These are phyloP conservation scores for Epizoanthus scotinus DNA, from an alignment of 92 coral and sea anemone species.

Conservation along the genomic window DNA sequence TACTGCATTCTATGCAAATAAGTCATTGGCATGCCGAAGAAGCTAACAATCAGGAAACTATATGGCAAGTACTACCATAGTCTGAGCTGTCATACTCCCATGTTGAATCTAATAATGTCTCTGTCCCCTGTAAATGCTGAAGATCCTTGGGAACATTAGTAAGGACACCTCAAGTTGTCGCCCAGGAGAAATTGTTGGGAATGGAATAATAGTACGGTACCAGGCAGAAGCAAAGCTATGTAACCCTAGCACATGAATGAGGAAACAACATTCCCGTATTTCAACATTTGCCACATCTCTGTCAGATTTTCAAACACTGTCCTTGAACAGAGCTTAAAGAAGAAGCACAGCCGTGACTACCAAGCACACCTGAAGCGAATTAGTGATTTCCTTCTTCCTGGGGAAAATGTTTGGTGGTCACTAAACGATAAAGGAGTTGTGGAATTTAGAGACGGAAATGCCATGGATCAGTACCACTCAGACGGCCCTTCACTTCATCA, in stretches of 20 bases:
- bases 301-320: slow-evolving; percentile 47
- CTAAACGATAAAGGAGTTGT: too few relatives aligned
- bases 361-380: slow-evolving; percentile 50
- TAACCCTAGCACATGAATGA: neutral
- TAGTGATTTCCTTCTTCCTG: slow-evolving; percentile 41
- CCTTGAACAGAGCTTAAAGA: slow-evolving; percentile 16
- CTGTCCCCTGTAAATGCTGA: slow-evolving; percentile 34
- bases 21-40: slow-evolving; percentile 35
- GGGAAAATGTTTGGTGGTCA: slow-evolving; percentile 62
- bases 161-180: slow-evolving; percentile 41
- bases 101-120: slow-evolving; percentile 27
- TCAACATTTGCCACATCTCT: slow-evolving; percentile 47
- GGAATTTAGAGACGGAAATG: too few relatives aligned
- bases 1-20: slow-evolving; percentile 35
- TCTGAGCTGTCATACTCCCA: slow-evolving; percentile 37
- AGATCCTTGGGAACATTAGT: slow-evolving; percentile 29
- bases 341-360: slow-evolving; percentile 28
- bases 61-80: slow-evolving; percentile 49
- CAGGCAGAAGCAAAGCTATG: slow-evolving; percentile 36
- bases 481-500: too few relatives aligned
- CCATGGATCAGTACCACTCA: too few relatives aligned
- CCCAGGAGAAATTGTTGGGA: slow-evolving; percentile 55
- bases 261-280: slow-evolving; percentile 42
- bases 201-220: slow-evolving; percentile 39
- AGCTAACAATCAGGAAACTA: slow-evolving; percentile 28